phyloP scores from a whole-genome alignment of 2,888 invertebrate genomes.

The Drosophila melanocephala region DNA sequence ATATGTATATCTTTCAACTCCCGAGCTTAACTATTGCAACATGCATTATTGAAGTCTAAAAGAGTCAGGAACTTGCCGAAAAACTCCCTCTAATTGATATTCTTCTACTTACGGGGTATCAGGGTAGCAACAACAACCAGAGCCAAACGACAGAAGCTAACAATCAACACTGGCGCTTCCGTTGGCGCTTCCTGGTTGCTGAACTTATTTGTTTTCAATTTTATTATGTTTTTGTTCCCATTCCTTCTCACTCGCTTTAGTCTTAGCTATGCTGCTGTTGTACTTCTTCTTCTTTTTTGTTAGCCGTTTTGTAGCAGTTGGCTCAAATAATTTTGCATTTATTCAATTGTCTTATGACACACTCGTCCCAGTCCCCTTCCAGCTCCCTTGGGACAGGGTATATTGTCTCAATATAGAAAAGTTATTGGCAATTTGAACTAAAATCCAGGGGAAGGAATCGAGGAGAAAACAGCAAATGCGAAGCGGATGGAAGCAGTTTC shows the following conservation, averaged over 20 bases:
- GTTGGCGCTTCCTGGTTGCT: conserved; percentile 60
- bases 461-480: background rate
- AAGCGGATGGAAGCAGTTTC: background rate
- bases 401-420: conserved; percentile 43
- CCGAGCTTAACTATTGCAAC: background rate
- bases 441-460: background rate
- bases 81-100: background rate
- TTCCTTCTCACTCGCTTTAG: conserved; percentile 7
- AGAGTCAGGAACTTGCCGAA: background rate
- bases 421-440: conserved; percentile 33
- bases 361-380: background rate
- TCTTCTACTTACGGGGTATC: conserved; percentile 20
- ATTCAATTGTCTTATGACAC: conserved; percentile 40
- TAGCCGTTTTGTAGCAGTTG: conserved; percentile 30
- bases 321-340: conserved; percentile 51
- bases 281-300: conserved; percentile 7
- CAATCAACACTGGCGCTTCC: conserved; percentile 64
- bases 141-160: conserved; percentile 60
- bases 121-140: conserved; percentile 32
- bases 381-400: background rate
- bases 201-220: conserved; percentile 74
- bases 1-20: background rate
- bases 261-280: background rate
- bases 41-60: background rate
- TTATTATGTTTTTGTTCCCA: conserved; percentile 45